phyloP scores from a whole-genome alignment of 2,797 vertebrate species.

The Euthynnus affinis region DNA sequence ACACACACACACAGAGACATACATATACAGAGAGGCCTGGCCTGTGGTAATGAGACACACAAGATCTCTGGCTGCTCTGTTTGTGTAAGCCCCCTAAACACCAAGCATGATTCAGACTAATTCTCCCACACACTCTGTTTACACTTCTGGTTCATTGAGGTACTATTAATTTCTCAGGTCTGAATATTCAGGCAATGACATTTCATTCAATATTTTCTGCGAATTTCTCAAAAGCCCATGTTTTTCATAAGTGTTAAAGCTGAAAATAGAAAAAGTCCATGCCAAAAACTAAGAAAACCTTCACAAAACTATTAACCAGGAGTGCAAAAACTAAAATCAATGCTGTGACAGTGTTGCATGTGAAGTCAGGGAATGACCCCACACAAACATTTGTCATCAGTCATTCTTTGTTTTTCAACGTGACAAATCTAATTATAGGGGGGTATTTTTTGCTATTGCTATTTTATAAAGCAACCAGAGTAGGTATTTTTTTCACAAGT shows the following conservation, averaged over 20 bases:
- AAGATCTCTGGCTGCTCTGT: slow-evolving; percentile 79
- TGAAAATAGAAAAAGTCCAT: not conserved
- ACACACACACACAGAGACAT: slow-evolving; percentile 32
- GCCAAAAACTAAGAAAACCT: not conserved
- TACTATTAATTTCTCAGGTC: slow-evolving; percentile 82
- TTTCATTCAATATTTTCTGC: slow-evolving; percentile 74
- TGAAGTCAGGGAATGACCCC: slow-evolving; percentile 13
- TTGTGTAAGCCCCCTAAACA: slow-evolving; percentile 85
- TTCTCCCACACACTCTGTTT: slow-evolving; percentile 87
- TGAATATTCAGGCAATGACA: slow-evolving; percentile 75
- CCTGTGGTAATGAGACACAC: slow-evolving; percentile 74
- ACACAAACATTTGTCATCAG: not conserved
- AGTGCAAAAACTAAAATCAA: not conserved
- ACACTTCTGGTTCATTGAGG: slow-evolving; percentile 85
- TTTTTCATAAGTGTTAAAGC: not conserved
- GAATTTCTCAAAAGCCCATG: slow-evolving; percentile 10
- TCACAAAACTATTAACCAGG: not conserved
- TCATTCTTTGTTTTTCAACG: slow-evolving; percentile 5
- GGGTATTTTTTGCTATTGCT: slow-evolving; percentile 26
- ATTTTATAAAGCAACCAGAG: slow-evolving; percentile 42
- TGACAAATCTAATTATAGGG: not conserved
- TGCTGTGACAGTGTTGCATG: not conserved
- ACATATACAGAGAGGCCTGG: slow-evolving; percentile 64
- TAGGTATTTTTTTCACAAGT: slow-evolving; percentile 65
- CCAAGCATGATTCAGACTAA: slow-evolving; percentile 86